Evolutionary conservation across 2,113 vertebrate genomes (phyloP).

Genomic region (Larimichthys crocea): DNA sequence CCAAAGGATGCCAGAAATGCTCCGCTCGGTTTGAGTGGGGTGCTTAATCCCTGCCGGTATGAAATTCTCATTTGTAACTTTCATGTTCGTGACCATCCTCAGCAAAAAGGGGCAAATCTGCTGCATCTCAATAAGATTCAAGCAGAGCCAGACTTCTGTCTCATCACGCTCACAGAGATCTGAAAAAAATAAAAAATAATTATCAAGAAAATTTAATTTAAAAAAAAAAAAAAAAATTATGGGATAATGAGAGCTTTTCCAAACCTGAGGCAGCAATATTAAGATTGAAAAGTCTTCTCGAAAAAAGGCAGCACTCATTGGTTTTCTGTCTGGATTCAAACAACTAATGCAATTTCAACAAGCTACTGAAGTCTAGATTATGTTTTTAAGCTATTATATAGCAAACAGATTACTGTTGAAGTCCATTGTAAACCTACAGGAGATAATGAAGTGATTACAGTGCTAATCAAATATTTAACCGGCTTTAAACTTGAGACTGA

Average conservation of each 20-base stretch:
- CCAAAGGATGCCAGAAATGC: not conserved
- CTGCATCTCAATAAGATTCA: conserved; percentile 36
- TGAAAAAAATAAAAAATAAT: not conserved
- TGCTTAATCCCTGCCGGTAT: too few species aligned
- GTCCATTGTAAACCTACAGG: not conserved
- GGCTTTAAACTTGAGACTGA: not conserved
- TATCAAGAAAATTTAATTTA: not conserved
- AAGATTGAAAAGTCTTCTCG: conserved; percentile 1
- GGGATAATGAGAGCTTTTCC: conserved; percentile 50
- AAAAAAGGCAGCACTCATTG: not conserved
- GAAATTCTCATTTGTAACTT: not conserved
- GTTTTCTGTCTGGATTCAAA: conserved; percentile 26
- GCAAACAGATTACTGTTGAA: not conserved
- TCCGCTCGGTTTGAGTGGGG: not conserved
- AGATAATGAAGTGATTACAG: not conserved
- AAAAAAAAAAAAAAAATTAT: not conserved
- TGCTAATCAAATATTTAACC: not conserved
- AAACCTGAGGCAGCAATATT: conserved; percentile 19
- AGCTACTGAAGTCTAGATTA: not conserved
- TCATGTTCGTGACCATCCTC: not conserved
- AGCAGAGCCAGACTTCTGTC: not conserved
- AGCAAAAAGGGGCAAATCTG: not conserved
- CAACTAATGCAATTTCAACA: conserved; percentile 1
- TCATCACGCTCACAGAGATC: conserved; percentile 6
- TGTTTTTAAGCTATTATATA: not conserved